Conservation (phyloP, 1,140 invertebrate genomes). For the Drosophila chauvacae region DNA sequence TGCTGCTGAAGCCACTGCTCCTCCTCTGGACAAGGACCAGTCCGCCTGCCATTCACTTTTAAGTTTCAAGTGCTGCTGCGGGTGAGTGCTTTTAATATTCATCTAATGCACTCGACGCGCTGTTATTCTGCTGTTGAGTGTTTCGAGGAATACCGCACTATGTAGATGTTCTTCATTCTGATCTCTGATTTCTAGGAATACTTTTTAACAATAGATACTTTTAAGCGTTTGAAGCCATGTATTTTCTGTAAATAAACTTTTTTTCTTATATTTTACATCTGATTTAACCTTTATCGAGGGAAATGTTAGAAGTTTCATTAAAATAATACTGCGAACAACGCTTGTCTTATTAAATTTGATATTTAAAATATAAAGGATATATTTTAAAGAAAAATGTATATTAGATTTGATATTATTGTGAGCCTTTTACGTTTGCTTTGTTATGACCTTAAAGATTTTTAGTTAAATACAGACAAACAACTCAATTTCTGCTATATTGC, state of each 20-base stretch:
- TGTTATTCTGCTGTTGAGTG: constrained; percentile 8
- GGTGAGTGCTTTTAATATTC: constrained; percentile 77
- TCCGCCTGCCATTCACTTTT: constrained; percentile 28
- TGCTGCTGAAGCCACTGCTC: constrained; percentile 5
- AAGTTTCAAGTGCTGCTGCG: constrained; percentile 47
- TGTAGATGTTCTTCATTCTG: background rate
- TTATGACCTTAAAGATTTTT: background rate
- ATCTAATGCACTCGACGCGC: constrained; percentile 74
- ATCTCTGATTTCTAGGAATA: background rate
- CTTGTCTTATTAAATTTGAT: no score
- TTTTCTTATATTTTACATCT: no score
- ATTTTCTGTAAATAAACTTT: background rate
- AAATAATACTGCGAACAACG: no score
- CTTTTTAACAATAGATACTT: background rate
- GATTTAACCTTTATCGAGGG: no score
- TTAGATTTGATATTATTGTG: no score
- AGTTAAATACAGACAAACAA: background rate
- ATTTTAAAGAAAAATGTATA: no score
- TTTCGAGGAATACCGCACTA: background rate
- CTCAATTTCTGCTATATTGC: background rate
- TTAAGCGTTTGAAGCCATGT: background rate
- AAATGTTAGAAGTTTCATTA: no score
- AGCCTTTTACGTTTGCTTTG: background rate
- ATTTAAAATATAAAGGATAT: no score
- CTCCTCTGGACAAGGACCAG: constrained; percentile 28